These are phyloP conservation scores for Scylla paramamosain DNA, from an alignment of 1,140 invertebrate genomes.

Conservation along the genomic window DNA sequence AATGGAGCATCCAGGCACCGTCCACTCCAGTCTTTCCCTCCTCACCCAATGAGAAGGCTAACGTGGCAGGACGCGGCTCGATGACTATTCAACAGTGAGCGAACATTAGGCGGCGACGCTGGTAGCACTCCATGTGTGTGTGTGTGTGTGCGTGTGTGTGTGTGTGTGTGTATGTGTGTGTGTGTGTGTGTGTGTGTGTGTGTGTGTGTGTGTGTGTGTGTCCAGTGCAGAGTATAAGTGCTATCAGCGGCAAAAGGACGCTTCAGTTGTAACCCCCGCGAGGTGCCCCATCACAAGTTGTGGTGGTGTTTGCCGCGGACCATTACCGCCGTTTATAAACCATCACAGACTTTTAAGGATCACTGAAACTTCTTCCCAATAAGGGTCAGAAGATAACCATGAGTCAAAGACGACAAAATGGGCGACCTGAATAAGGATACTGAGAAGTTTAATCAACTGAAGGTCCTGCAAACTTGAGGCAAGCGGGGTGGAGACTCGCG, in stretches of 20 bases:
- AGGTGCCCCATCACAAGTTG: not conserved
- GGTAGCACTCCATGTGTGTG: not conserved
- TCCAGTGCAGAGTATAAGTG: not conserved
- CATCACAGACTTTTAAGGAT: constrained; percentile 14
- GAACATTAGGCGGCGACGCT: not conserved
- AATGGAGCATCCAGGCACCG: no score
- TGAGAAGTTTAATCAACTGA: constrained; percentile 1
- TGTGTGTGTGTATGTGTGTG: constrained; percentile 10
- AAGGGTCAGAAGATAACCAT: constrained; percentile 3
- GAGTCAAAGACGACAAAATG: not conserved
- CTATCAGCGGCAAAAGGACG: not conserved
- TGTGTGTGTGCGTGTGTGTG: constrained; percentile 17
- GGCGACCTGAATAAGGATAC: not conserved
- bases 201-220: constrained; percentile 17
- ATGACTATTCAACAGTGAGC: not conserved
- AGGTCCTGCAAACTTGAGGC: not conserved
- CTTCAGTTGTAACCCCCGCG: not conserved
- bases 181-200: constrained; percentile 16
- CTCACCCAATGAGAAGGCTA: not conserved
- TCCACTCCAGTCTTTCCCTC: not conserved
- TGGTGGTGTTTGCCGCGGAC: not conserved
- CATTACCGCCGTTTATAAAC: not conserved
- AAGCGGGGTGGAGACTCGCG: no score
- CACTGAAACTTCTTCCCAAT: constrained; percentile 22
- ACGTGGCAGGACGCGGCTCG: not conserved